These are phyloP conservation scores for Phalacrocorax aristotelis DNA, from an alignment of 2,113 vertebrate genomes.

Conservation along the genomic window DNA sequence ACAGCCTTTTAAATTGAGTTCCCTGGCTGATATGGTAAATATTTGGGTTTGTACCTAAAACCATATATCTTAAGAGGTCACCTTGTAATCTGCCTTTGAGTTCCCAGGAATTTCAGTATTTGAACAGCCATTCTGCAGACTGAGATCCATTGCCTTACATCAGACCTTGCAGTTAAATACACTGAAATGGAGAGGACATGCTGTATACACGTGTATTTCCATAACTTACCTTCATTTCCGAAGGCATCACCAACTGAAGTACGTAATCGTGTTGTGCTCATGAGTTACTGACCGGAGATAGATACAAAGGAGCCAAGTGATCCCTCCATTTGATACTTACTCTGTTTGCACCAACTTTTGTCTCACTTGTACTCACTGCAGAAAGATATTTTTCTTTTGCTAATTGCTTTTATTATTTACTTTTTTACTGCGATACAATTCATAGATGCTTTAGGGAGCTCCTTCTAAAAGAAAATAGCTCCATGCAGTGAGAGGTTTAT, in stretches of 20 bases:
- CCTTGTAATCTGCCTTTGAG: not conserved
- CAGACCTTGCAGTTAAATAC: not conserved
- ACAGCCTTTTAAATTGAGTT: not conserved
- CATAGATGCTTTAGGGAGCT: not conserved
- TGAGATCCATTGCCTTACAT: not conserved
- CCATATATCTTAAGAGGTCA: not conserved
- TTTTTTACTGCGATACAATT: not conserved
- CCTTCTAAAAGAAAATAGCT: not conserved
- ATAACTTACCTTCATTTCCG: not conserved
- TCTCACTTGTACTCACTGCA: not conserved
- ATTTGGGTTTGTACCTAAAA: not conserved
- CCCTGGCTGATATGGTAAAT: not conserved
- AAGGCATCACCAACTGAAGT: not conserved
- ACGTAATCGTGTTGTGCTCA: not conserved
- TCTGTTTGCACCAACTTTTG: not conserved
- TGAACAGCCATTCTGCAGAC: not conserved
- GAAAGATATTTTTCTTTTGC: not conserved
- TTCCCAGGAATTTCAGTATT: not conserved
- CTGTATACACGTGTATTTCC: not conserved
- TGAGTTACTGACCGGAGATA: not conserved
- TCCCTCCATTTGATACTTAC: not conserved
- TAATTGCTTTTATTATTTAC: not conserved
- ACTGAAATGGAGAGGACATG: not conserved
- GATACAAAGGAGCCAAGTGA: not conserved
- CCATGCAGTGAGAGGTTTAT: not conserved